These are phyloP conservation scores for Myiotriccus ornatus DNA, from an alignment of 2,797 vertebrate species.

Conservation along the genomic window DNA sequence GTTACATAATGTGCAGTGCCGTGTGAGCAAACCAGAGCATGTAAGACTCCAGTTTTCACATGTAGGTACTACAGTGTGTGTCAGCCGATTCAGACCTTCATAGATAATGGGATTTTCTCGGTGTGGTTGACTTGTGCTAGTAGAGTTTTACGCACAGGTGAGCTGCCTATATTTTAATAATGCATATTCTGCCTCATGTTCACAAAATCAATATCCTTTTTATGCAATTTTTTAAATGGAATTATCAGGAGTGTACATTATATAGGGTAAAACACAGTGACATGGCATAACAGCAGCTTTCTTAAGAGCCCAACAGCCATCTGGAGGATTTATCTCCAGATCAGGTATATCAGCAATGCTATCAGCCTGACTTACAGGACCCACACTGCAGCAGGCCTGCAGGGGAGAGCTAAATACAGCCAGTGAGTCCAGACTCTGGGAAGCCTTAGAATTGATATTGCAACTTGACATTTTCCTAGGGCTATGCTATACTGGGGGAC, in stretches of 20 bases:
- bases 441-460: background rate
- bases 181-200: background rate
- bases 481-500: background rate
- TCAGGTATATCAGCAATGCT: background rate
- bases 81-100: background rate
- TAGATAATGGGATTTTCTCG: background rate
- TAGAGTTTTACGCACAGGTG: background rate
- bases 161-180: background rate
- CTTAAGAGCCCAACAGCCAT: background rate
- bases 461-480: constrained; percentile 41
- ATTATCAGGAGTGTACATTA: background rate
- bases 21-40: background rate
- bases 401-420: background rate
- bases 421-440: background rate
- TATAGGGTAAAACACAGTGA: background rate
- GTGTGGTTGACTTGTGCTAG: background rate
- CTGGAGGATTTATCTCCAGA: background rate
- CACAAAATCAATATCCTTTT: background rate
- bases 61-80: background rate
- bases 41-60: background rate
- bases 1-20: background rate
- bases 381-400: background rate
- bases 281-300: background rate
- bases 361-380: background rate
- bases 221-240: background rate